Percentiles rank a stretch among this genome's conserved stretches.
Evolutionary conservation across 2,888 invertebrate species (phyloP).

Genomic region (Girardia tigrina): DNA sequence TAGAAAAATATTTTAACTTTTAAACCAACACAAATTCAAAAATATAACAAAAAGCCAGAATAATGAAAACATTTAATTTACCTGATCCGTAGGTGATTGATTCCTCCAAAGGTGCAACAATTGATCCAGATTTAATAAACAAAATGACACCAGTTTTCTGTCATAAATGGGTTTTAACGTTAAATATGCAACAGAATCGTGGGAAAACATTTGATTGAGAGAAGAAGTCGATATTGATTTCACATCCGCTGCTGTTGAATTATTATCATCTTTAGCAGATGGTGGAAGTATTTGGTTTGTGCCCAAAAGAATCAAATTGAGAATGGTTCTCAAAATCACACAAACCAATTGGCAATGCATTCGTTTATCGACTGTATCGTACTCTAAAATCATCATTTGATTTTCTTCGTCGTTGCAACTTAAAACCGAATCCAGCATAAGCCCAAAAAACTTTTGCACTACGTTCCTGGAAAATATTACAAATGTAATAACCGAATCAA

Average conservation of each 20-base stretch:
- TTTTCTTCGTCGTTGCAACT: neutral
- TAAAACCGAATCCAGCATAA: neutral
- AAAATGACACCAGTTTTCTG: neutral
- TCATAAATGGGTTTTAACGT: constrained; percentile 13
- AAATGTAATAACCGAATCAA: too few species aligned
- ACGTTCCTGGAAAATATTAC: neutral
- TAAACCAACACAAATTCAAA: too few species aligned
- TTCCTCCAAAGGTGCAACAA: neutral
- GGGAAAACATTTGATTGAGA: neutral
- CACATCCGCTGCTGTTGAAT: neutral
- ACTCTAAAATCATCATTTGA: neutral
- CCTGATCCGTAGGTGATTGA: neutral
- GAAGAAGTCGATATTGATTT: neutral
- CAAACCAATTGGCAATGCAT: neutral
- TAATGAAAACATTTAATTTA: too few species aligned
- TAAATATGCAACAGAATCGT: constrained; percentile 9
- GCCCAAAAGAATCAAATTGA: neutral
- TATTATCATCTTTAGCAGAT: neutral
- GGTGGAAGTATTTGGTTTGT: neutral
- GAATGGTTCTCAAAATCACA: neutral
- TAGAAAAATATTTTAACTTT: too few species aligned
- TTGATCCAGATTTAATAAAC: neutral
- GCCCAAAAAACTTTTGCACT: neutral
- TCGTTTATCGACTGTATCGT: neutral
- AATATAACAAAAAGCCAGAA: too few species aligned